Percentiles rank a stretch among this genome's conserved stretches.
These are phyloP conservation scores for Panagrolaimus sp. DNA, from an alignment of 1,140 invertebrate species.

Conservation along the genomic window DNA sequence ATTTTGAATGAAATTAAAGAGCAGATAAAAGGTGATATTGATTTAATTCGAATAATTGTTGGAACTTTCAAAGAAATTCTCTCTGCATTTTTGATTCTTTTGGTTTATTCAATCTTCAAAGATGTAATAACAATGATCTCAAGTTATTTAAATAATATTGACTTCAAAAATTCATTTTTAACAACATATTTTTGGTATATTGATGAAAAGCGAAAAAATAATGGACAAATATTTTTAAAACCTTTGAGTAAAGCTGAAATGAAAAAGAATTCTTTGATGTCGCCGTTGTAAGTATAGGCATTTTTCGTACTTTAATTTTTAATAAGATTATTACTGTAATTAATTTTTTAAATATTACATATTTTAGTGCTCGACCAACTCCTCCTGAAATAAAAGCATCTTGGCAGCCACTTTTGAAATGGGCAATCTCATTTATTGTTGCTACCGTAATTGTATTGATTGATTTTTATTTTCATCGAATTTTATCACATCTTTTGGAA, in stretches of 20 bases:
- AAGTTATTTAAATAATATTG: conserved; percentile 30
- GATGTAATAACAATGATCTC: conserved; percentile 17
- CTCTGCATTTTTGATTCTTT: conserved; percentile 18
- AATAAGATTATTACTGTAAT: no score
- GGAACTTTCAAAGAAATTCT: conserved; percentile 21
- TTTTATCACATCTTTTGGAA: conserved; percentile 1
- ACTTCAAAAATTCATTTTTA: conserved; percentile 24
- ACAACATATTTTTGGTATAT: conserved; percentile 29
- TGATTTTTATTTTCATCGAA: conserved; percentile 5
- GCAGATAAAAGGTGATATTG: conserved; percentile 26
- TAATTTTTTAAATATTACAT: background rate
- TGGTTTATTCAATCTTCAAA: conserved; percentile 24
- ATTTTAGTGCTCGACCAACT: conserved; percentile 2
- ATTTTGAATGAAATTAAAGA: conserved; percentile 32
- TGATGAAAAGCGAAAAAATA: conserved; percentile 18
- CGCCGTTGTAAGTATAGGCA: conserved; percentile 18
- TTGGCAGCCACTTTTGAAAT: conserved; percentile 19
- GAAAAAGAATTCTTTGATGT: conserved; percentile 22
- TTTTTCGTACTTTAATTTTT: background rate
- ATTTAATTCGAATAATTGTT: conserved; percentile 22
- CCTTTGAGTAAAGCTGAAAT: conserved; percentile 16
- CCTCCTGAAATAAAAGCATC: conserved; percentile 19
- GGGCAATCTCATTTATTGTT: conserved; percentile 17
- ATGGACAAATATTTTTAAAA: conserved; percentile 16
- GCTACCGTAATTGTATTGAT: conserved; percentile 17